These are phyloP conservation scores for Sandelia bainsii DNA, from an alignment of 2,797 vertebrate species.

Conservation along the genomic window DNA sequence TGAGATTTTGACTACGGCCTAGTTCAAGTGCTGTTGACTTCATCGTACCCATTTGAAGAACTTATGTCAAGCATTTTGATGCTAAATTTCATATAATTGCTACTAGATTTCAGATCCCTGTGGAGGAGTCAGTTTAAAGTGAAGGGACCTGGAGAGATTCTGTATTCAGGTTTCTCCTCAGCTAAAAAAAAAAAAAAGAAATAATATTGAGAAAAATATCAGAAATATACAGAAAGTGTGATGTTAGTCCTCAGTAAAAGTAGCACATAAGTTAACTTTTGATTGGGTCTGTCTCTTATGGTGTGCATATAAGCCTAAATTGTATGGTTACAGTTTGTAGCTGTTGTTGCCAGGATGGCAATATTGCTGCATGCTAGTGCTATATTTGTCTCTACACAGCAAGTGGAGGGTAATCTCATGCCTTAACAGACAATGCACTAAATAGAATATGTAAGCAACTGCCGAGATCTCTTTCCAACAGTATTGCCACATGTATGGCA, in stretches of 20 bases:
- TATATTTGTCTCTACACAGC: conserved; percentile 82
- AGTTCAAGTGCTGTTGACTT: conserved; percentile 55
- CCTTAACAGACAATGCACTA: conserved; percentile 85
- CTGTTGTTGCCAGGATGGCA: conserved; percentile 76
- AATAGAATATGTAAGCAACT: conserved; percentile 82
- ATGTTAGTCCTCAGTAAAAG: conserved; percentile 69
- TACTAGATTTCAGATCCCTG: conserved; percentile 55
- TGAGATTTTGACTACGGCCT: conserved; percentile 43
- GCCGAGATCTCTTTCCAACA: conserved; percentile 81
- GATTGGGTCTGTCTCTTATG: conserved; percentile 72
- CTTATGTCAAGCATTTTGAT: conserved; percentile 42
- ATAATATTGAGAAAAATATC: background rate
- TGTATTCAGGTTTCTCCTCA: conserved; percentile 35
- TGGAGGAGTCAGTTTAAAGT: conserved; percentile 49
- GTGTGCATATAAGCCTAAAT: conserved; percentile 76
- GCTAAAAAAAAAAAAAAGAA: conserved; percentile 3
- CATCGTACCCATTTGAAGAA: conserved; percentile 34
- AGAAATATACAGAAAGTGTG: conserved; percentile 9
- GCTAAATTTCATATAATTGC: conserved; percentile 49
- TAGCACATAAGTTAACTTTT: conserved; percentile 75
- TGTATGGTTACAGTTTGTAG: conserved; percentile 78
- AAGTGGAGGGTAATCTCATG: conserved; percentile 83
- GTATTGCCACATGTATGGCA: conserved; percentile 76
- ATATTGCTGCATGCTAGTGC: conserved; percentile 82
- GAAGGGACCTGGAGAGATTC: conserved; percentile 35